Evolutionary conservation across 2,113 vertebrate species (phyloP), one percentile per base, ranked within the genome.

Genomic region (Charina bottae): DNA sequence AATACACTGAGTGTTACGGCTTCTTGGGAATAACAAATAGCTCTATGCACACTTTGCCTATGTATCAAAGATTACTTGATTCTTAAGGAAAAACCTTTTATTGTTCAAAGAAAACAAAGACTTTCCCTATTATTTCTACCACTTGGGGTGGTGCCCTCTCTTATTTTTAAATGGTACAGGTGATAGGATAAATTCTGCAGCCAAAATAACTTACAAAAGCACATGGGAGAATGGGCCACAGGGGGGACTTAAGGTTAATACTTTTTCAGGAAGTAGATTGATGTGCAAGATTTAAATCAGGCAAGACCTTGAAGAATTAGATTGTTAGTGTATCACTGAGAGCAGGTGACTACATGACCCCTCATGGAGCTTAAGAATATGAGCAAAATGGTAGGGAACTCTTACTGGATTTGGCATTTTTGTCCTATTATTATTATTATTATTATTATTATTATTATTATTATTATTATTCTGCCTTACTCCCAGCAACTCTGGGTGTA

Each of bases 241-340:
- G 5, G 26, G 19, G 92, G 85, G 49, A 92, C 88, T 83, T 5
- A 90, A 93, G 93, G 91, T 93, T 90, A 68, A 78, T 62, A 89
- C 55, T 0, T 85, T 90, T 54, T 19, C 28, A 90, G 83, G 60
- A 92, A 91, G 87, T 90, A 15, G 2, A 91, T 54, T 28, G 60
- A 2, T 92, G 62, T 95, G 94, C 92, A 87, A 94, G 94, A 95
- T 95, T 85, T 84, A 92, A 89, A 33, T 49, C 91, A 90, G 37
- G 68, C 0, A 24, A 49, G 49, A 49, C 24, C 93, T 90, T 90
- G 91, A 92, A 94, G 95, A 94, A 91, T 95, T 94, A 96, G 95
- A 49, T 94, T 1, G 11, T 54, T 64, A 15, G 19, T 33, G 1
- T 90, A 87, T 49, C 83, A 86, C 91, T n/a, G 33, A 58, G 33